These are phyloP conservation scores for Drosophila parthenogenetica DNA, from an alignment of 2,888 invertebrate genomes.

Conservation along the genomic window DNA sequence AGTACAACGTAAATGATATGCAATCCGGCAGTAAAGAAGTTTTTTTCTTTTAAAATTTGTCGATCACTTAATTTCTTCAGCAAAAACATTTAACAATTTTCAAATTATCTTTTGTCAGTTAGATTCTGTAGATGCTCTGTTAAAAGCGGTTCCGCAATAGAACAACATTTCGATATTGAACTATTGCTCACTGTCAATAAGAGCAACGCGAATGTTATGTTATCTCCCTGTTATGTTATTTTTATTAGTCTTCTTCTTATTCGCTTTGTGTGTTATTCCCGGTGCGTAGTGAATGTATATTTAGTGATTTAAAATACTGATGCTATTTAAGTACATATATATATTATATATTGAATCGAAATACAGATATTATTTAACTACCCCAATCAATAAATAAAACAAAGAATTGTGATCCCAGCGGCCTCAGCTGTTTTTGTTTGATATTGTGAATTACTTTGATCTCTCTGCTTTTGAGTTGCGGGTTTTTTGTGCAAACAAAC, in stretches of 20 bases:
- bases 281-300: slow-evolving; percentile 31
- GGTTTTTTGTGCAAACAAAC: neutral
- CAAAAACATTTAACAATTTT: neutral
- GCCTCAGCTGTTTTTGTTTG: slow-evolving; percentile 10
- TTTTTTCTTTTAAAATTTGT: neutral
- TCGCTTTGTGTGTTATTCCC: slow-evolving; percentile 28
- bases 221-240: slow-evolving; percentile 11
- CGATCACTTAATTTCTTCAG: neutral
- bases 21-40: neutral
- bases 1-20: no score
- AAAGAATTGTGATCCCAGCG: neutral
- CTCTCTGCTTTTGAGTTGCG: slow-evolving; percentile 6
- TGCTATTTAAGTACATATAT: slow-evolving; percentile 3
- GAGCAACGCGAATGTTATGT: neutral
- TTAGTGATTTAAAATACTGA: slow-evolving; percentile 6
- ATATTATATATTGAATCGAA: slow-evolving; percentile 8
- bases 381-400: neutral
- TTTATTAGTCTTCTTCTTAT: slow-evolving; percentile 30
- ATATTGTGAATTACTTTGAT: slow-evolving; percentile 10
- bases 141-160: neutral
- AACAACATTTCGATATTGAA: neutral
- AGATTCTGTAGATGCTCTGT: neutral
- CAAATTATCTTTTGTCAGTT: neutral
- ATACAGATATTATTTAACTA: neutral
- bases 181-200: slow-evolving; percentile 12